Conservation (phyloP, 2,888 invertebrate species). For the Drosophila aldrichi region DNA sequence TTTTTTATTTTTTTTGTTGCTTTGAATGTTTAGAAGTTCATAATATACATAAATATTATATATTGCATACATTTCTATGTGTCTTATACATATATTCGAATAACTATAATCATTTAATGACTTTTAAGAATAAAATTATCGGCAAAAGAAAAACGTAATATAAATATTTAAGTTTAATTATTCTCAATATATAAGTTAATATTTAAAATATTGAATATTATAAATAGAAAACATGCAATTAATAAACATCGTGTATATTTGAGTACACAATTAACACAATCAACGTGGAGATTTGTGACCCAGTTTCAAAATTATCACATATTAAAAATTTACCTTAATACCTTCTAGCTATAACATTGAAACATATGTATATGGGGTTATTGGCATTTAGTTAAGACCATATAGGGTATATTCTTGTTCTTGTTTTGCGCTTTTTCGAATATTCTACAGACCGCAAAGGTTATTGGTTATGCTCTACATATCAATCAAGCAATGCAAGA, state of each 20-base stretch:
- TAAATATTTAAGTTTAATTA: too few species aligned
- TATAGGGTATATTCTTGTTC: background rate
- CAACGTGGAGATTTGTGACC: background rate
- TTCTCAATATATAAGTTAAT: too few species aligned
- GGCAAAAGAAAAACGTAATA: too few species aligned
- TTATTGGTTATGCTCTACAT: conserved; percentile 57
- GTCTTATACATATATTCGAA: too few species aligned
- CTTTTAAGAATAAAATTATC: too few species aligned
- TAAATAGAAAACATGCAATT: too few species aligned
- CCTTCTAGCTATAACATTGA: conserved; percentile 4
- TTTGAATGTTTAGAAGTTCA: too few species aligned
- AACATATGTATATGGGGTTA: conserved; percentile 18
- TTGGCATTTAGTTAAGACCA: conserved; percentile 8
- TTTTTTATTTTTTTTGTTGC: too few species aligned
- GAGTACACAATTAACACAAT: background rate
- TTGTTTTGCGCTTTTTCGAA: conserved; percentile 2
- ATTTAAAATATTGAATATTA: too few species aligned
- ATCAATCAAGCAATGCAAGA: conserved; percentile 24
- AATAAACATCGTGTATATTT: background rate
- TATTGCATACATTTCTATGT: too few species aligned
- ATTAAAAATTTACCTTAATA: conserved; percentile 1
- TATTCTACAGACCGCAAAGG: conserved; percentile 42
- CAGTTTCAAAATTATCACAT: conserved; percentile 8
- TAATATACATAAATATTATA: too few species aligned
- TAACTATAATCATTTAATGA: too few species aligned